Percentiles rank a stretch among this genome's conserved stretches.
phyloP scores from a whole-genome alignment of 2,113 vertebrate species.

The Myrmecophaga tridactyla region DNA sequence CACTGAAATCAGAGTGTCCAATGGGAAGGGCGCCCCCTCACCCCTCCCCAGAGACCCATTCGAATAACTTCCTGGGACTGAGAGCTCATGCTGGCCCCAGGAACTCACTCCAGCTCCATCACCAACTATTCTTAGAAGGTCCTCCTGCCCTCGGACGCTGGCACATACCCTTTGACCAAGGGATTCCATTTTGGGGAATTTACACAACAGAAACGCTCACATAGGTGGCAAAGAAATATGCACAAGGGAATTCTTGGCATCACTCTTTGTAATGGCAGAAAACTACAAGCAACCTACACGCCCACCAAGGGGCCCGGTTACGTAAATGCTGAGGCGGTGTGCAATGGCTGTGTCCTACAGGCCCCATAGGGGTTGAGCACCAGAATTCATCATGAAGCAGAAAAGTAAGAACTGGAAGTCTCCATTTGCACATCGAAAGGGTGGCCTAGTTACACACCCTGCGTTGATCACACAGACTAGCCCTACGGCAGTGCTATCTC shows the following conservation, averaged over 20 bases:
- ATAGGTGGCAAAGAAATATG: not conserved
- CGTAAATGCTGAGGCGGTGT: rapidly evolving
- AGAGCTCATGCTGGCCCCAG: not conserved
- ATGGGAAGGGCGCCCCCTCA: not conserved
- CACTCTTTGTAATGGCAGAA: not conserved
- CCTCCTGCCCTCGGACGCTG: not conserved
- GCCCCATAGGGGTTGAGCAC: not conserved
- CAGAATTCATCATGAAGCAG: not conserved
- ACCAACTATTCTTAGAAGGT: not conserved
- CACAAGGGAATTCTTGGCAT: not conserved
- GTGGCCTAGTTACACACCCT: not conserved
- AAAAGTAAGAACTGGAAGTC: not conserved
- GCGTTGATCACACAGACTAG: rapidly evolving
- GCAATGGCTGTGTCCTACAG: not conserved
- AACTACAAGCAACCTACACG: not conserved
- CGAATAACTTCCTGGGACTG: not conserved
- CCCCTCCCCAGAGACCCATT: not conserved
- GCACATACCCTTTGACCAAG: not conserved
- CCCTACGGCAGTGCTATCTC: rapidly evolving
- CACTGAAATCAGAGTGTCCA: not conserved
- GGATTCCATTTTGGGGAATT: conserved; percentile 2
- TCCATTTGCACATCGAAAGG: not conserved
- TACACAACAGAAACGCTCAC: not conserved
- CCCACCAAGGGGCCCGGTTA: not conserved
- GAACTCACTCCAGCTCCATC: not conserved